Evolutionary conservation across 2,113 vertebrate species (phyloP), one percentile per base, ranked within the genome.

Genomic region (Burhinus bistriatus): DNA sequence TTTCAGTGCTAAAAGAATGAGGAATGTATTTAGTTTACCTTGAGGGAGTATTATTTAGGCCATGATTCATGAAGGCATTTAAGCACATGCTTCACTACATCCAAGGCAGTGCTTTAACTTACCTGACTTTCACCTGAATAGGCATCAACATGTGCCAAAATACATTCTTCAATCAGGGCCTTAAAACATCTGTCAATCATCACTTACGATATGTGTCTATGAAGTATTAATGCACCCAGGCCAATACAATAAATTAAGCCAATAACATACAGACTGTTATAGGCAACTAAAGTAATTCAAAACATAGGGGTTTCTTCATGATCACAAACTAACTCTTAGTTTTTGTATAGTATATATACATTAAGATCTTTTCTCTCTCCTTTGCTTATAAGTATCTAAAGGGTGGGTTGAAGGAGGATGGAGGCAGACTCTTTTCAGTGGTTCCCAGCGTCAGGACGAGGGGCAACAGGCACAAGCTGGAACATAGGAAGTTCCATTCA

Each of bases 141-240:
- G 80, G n/a, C 65, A 94, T 55, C 59, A 89, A 18, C 42, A 17
- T 23, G 15, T 73, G 45, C 45, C 80, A 96, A 94, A 95, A 94
- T 51, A 27, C 0, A 0, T 88, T 93, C 79, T 42, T 89, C 68
- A 95, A 90, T 68, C 59, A 62, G 36, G 25, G 42, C 54, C 42
- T 96, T 88, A 92, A 76, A 94, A 79, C 45, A 86, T 72, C 79
- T 80, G 87, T 93, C 87, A 91, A 44, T 96, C 87, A 82, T 49
- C 93, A 94, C 77, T 87, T 82, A 82, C 69, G 87, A 44, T 55
- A 47, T 10, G 27, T 36, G 25, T 51, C 59, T 89, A 81, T 66
- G 76, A 87, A 89, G 68, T 68, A 94, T 89, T 94, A 96, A 87
- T 79, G 65, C 61, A 93, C 65, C 11, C 16, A 79, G 61, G 55